Evolutionary conservation across 2,113 vertebrate genomes (phyloP).

Genomic region (Clarias magur): DNA sequence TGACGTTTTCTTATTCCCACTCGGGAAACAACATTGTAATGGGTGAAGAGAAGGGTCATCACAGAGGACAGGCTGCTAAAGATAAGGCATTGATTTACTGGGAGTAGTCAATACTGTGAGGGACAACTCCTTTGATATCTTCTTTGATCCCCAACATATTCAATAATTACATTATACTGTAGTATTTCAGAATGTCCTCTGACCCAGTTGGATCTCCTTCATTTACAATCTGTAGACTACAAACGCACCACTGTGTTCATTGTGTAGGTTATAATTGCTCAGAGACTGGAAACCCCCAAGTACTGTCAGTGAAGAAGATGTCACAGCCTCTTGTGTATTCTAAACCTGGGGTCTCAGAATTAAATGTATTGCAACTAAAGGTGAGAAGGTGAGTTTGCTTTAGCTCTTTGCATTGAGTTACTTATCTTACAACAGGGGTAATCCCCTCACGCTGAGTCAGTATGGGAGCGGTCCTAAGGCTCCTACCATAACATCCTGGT

Average conservation of each 20-base stretch:
- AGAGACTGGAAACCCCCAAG: constrained; percentile 23
- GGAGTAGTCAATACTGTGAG: neutral
- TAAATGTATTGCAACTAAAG: neutral
- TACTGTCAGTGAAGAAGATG: neutral
- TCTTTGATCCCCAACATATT: neutral
- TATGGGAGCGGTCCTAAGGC: neutral
- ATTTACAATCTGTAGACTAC: neutral
- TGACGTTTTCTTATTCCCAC: neutral
- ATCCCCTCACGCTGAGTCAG: constrained; percentile 40
- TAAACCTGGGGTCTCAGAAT: neutral
- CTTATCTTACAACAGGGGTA: constrained; percentile 33
- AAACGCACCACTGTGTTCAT: constrained; percentile 23
- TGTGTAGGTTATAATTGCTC: constrained; percentile 16
- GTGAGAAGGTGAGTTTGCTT: constrained; percentile 2
- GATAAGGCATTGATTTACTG: neutral
- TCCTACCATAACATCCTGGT: constrained; percentile 21
- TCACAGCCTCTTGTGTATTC: constrained; percentile 3
- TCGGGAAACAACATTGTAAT: neutral
- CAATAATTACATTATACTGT: neutral
- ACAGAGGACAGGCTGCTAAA: neutral
- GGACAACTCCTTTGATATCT: neutral
- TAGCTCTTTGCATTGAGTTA: constrained; percentile 27
- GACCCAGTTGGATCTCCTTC: neutral
- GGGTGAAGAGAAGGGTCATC: neutral
- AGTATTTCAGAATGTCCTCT: constrained; percentile 1